Conservation (phyloP, 2,797 vertebrate species). For the Enteromius mattozi region DNA sequence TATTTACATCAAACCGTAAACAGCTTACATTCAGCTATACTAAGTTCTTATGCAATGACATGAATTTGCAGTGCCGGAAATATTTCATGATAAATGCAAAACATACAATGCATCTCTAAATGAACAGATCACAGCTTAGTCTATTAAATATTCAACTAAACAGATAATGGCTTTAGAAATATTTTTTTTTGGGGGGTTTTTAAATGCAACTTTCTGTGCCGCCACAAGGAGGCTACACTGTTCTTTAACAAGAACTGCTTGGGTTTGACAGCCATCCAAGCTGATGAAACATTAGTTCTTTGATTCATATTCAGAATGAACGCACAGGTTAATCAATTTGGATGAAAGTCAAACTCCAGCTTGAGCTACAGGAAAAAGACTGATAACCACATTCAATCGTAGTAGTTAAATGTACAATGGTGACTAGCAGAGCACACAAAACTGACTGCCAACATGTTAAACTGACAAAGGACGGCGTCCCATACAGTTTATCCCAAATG, state of each 20-base stretch:
- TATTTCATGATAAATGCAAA: not conserved
- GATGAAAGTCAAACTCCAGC: not conserved
- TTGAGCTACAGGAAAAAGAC: not conserved
- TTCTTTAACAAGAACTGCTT: not conserved
- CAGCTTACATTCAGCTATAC: slow-evolving; percentile 7
- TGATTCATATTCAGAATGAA: not conserved
- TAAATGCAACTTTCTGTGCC: not conserved
- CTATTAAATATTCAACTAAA: not conserved
- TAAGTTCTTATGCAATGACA: not conserved
- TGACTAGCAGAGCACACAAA: not conserved
- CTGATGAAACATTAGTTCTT: not conserved
- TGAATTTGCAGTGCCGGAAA: not conserved
- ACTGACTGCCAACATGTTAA: not conserved
- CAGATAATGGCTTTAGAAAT: not conserved
- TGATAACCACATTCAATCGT: not conserved
- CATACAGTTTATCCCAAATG: not conserved
- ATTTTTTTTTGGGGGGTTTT: not conserved
- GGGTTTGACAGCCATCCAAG: not conserved
- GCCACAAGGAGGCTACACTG: not conserved
- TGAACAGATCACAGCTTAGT: not conserved
- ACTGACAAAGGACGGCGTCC: not conserved
- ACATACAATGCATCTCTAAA: not conserved
- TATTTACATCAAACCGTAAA: slow-evolving; percentile 36
- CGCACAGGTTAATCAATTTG: not conserved
- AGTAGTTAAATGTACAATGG: not conserved